phyloP scores from a whole-genome alignment of 1,140 invertebrate species.

The Adoxophyes honmai region DNA sequence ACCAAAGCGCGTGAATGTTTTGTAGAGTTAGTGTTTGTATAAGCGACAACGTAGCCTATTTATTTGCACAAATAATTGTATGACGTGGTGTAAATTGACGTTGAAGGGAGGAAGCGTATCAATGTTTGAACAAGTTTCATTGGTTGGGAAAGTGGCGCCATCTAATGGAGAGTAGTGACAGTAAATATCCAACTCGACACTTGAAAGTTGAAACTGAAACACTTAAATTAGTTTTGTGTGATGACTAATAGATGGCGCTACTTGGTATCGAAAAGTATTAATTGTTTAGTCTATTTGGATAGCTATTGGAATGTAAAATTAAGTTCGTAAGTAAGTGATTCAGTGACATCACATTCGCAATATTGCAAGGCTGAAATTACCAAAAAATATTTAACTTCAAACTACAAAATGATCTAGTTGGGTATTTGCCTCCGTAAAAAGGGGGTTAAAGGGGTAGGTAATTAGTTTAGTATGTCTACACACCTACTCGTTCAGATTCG shows the following conservation, averaged over 20 bases:
- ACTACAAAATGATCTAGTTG: neutral
- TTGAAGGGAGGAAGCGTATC: too few relatives aligned
- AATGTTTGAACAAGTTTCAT: too few relatives aligned
- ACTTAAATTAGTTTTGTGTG: too few relatives aligned
- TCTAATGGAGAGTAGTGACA: too few relatives aligned
- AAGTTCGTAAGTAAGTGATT: neutral
- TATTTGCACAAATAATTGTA: neutral
- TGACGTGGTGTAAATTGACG: too few relatives aligned
- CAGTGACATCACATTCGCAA: neutral
- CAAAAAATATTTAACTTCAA: neutral
- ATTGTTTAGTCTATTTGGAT: too few relatives aligned
- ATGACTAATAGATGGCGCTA: too few relatives aligned
- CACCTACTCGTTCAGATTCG: neutral
- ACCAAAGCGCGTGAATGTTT: slow-evolving; percentile 1
- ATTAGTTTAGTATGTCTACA: neutral
- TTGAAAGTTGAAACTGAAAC: too few relatives aligned
- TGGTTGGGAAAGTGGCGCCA: too few relatives aligned
- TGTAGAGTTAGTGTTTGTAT: neutral
- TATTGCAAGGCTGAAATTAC: slow-evolving; percentile 6
- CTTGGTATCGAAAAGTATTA: too few relatives aligned
- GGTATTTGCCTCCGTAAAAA: neutral
- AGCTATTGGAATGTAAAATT: too few relatives aligned
- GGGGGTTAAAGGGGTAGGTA: neutral
- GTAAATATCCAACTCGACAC: too few relatives aligned
- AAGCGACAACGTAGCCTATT: neutral